Evolutionary conservation across 92 coral and sea anemone species (phyloP), one percentile per base, ranked within the genome.

Genomic region (Actinostola sp.): DNA sequence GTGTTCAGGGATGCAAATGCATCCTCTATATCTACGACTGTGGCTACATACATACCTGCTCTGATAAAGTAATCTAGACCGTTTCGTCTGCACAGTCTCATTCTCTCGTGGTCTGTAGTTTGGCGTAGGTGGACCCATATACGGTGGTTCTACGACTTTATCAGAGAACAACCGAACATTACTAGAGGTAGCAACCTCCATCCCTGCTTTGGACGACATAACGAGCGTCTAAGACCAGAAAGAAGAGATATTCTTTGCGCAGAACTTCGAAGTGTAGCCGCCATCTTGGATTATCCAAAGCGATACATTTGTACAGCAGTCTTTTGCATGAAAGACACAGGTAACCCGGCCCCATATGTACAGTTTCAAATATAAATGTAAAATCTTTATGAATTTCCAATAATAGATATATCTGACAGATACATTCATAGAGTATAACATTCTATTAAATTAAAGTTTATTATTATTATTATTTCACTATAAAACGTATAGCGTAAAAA

Each of bases 1-100:
- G n/a, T n/a, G n/a, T n/a, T n/a, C n/a, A n/a, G n/a, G n/a, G n/a
- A n/a, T n/a, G n/a, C n/a, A n/a, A n/a, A n/a, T n/a, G n/a, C n/a
- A n/a, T n/a, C n/a, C n/a, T n/a, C n/a, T n/a, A n/a, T n/a, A n/a
- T n/a, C n/a, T n/a, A n/a, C n/a, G n/a, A n/a, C n/a, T n/a, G n/a
- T n/a, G n/a, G n/a, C n/a, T n/a, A n/a, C n/a, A n/a, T n/a, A 17
- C 84, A 63, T 16, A 91, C 97, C 98, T 85, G 86, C 98, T 91
- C 67, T 94, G 98, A 63, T 94, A 94, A 21, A 94, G 82, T 20
- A 94, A 82, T 57, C 98, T 80, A 17, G 97, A 93, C 72, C 91
- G 86, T 67, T 86, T 94, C 63, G 70, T 58, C 32, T 86, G 88
- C 1, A 59, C 29, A 8, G 86, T 63, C 73, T 94, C 98, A 32